Conservation (phyloP, 2,888 invertebrate species). For the Diplazon laetatorius region DNA sequence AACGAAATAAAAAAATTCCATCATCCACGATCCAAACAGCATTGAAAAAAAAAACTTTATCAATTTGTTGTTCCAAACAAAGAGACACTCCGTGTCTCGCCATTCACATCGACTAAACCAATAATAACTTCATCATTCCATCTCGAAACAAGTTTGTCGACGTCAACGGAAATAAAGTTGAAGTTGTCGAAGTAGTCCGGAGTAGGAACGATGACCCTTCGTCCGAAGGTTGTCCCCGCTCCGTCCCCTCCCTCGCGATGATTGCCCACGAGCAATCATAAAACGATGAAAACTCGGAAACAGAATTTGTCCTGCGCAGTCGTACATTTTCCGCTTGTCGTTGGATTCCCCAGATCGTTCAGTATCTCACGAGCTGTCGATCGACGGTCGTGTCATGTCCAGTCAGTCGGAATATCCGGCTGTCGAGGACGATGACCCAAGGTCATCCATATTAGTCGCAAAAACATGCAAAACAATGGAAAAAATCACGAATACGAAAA, state of each 20-base stretch:
- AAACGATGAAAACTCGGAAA: background rate
- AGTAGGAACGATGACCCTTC: slow-evolving; percentile 12
- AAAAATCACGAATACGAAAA: slow-evolving; percentile 20
- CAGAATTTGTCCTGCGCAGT: slow-evolving; percentile 36
- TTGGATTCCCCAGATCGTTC: background rate
- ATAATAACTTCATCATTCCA: slow-evolving; percentile 9
- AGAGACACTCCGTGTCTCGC: too few relatives aligned
- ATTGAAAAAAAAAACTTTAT: too few relatives aligned
- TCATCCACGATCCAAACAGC: too few relatives aligned
- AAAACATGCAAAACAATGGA: background rate
- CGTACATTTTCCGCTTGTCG: background rate
- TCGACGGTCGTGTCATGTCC: slow-evolving; percentile 24
- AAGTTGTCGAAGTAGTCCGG: too few relatives aligned
- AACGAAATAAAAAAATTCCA: too few relatives aligned
- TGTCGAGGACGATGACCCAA: background rate
- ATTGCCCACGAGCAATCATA: background rate
- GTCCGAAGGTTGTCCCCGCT: background rate
- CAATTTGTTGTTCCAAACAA: too few relatives aligned
- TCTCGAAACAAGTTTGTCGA: slow-evolving; percentile 1
- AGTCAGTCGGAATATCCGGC: slow-evolving; percentile 5
- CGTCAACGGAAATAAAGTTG: background rate
- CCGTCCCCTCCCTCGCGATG: background rate
- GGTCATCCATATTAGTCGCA: background rate
- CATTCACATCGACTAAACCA: too few relatives aligned
- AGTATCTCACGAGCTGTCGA: slow-evolving; percentile 19